Conservation (phyloP, 2,888 invertebrate genomes). For the Harmothoe impar region DNA sequence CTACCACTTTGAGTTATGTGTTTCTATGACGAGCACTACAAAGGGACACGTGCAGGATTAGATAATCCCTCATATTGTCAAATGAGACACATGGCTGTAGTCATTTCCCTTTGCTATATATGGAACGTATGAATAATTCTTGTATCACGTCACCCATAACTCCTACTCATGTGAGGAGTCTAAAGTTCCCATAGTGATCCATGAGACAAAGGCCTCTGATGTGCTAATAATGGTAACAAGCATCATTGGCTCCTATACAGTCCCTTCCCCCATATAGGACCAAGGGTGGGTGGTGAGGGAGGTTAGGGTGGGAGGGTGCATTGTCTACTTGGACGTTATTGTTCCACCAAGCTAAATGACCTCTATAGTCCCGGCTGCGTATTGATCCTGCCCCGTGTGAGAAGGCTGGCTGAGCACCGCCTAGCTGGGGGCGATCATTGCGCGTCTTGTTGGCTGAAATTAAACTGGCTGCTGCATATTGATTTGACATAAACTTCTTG, state of each 20-base stretch:
- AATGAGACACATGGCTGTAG: no score
- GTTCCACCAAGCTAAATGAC: neutral
- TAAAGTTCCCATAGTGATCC: neutral
- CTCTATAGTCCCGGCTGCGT: neutral
- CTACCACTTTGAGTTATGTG: no score
- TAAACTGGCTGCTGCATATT: neutral
- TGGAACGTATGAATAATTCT: no score
- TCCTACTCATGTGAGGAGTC: no score
- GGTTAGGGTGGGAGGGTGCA: neutral
- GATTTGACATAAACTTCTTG: slow-evolving; percentile 24
- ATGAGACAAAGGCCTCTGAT: neutral
- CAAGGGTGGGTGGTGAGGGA: no score
- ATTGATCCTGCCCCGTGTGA: neutral
- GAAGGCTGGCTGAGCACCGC: slow-evolving; percentile 18
- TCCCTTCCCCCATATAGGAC: no score
- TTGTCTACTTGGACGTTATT: neutral
- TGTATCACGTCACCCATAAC: no score
- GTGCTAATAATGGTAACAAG: neutral
- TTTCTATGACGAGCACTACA: no score
- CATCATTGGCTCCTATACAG: neutral
- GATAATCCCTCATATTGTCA: no score
- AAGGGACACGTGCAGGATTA: no score
- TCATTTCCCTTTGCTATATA: no score
- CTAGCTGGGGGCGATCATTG: neutral
- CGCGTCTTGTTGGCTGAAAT: slow-evolving; percentile 29